Base-by-base conservation (phyloP, 1,140 invertebrate genomes). In the Araneus ventricosus region DNA sequence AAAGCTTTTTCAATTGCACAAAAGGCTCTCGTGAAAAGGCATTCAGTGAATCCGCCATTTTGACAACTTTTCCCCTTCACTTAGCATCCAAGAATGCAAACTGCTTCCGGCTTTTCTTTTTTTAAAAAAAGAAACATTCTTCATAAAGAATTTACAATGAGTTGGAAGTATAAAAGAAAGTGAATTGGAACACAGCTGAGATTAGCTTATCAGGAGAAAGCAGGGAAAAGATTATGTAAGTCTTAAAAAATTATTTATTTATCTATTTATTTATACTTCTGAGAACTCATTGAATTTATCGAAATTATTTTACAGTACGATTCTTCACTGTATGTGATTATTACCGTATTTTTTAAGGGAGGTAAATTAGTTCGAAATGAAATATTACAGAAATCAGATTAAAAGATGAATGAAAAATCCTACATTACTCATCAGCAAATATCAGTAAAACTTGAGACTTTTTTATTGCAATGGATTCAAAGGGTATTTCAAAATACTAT, bases 41-140 rank as follows among this genome's bases (percentile, higher is more conserved):
- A 63, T 63, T 63, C 59, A 75, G 34, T 20, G 37, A 75, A 34
- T 34, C 30, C 70, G 70, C 70, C 22, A 75, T 75, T 75, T 75
- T 75, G 70, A 75, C 70, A 75, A 75, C 70, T 75, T 75, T 75
- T 75, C 70, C 70, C 30, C 70, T 37, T 75, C 70, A 75, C 70
- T 75, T 75, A 34, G 17, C 70, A 22, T 75, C 30, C 2, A 27
- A 75, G 70, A 37, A 75, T 75, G 70, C 70, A 75, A 75, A 75
- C 30, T 75, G 70, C 70, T 75, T 75, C 59, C 59, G 59, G 7
- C 45, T 67, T 67, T 67, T 10, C 1, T 14, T 37, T 10, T 37
- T 75, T 75, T 10, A 8, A 20, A 75, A n/a, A 20, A 30, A 27
- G 27, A 34, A 75, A 75, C 22, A 75, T 75, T 30, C 70, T 75